These are phyloP conservation scores for Drosophila hamatofila DNA, from an alignment of 2,888 invertebrate species.

Conservation along the genomic window DNA sequence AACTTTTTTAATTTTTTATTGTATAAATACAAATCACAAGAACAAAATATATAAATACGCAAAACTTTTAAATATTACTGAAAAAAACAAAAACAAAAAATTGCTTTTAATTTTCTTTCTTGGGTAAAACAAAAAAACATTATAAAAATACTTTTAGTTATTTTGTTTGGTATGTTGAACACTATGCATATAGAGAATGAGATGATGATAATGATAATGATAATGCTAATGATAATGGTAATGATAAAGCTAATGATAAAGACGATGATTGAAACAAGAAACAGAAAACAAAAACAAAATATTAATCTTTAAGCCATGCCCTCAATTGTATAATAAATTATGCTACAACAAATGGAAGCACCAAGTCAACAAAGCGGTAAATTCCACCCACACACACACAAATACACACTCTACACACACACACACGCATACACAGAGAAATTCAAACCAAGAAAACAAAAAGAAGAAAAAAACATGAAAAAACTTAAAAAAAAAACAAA, in stretches of 20 bases:
- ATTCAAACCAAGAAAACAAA: conserved; percentile 69
- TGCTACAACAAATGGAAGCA: conserved; percentile 67
- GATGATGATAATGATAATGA: conserved; percentile 30
- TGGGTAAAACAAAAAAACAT: conserved; percentile 55
- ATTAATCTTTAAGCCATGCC: conserved; percentile 79
- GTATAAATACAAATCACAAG: conserved; percentile 44
- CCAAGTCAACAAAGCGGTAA: conserved; percentile 74
- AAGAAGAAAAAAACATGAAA: conserved; percentile 46
- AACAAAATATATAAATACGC: conserved; percentile 32
- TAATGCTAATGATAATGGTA: conserved; percentile 23
- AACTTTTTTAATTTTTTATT: conserved; percentile 66
- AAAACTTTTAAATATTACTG: conserved; percentile 53
- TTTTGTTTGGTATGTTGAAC: conserved; percentile 74
- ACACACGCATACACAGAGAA: conserved; percentile 45
- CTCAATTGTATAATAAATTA: conserved; percentile 83
- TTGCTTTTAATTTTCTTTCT: conserved; percentile 51
- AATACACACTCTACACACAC: conserved; percentile 18
- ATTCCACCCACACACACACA: conserved; percentile 68
- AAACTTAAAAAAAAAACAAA: conserved; percentile 71
- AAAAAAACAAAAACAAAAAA: conserved; percentile 46
- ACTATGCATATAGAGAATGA: conserved; percentile 51
- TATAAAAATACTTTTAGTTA: conserved; percentile 51
- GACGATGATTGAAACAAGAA: conserved; percentile 13
- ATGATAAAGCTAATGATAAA: conserved; percentile 24
- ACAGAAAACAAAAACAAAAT: conserved; percentile 46